Percentiles rank a stretch among this genome's conserved stretches.
Conservation (phyloP, 2,888 invertebrate species). For the Synergus laeviventris region DNA sequence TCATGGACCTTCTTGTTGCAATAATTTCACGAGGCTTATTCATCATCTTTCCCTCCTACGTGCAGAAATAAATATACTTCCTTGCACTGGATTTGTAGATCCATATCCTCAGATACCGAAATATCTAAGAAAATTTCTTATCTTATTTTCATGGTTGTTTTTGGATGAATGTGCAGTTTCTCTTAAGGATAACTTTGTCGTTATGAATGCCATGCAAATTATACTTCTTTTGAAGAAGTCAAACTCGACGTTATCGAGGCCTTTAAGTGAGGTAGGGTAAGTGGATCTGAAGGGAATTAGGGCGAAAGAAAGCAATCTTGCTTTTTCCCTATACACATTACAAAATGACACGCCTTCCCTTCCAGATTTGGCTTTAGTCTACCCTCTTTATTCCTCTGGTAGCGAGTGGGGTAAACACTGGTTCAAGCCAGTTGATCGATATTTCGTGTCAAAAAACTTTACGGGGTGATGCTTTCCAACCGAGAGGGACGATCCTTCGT, state of each 20-base stretch:
- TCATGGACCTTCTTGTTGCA: constrained; percentile 1
- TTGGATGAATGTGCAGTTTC: not conserved
- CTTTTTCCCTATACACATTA: constrained; percentile 53
- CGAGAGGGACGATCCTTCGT: constrained; percentile 39
- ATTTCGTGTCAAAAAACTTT: constrained; percentile 57
- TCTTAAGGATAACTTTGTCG: not conserved
- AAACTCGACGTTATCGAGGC: not conserved
- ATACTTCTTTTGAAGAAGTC: not conserved
- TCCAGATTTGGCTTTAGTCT: constrained; percentile 20
- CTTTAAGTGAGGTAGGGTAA: constrained; percentile 45
- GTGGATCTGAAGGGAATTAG: constrained; percentile 62
- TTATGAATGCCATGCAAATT: not conserved
- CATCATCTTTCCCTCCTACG: constrained; percentile 10
- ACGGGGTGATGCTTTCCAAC: constrained; percentile 33
- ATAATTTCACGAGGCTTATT: constrained; percentile 6
- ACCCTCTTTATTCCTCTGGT: not conserved
- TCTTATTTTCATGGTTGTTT: not conserved
- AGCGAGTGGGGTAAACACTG: not conserved
- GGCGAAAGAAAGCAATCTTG: constrained; percentile 59
- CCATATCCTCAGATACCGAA: not conserved
- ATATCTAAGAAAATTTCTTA: not conserved
- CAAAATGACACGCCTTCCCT: constrained; percentile 61
- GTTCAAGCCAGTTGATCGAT: constrained; percentile 56
- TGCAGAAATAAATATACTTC: constrained; percentile 4
- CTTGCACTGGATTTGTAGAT: not conserved